phyloP scores from a whole-genome alignment of 2,888 invertebrate genomes.

The Orthosia incerta region DNA sequence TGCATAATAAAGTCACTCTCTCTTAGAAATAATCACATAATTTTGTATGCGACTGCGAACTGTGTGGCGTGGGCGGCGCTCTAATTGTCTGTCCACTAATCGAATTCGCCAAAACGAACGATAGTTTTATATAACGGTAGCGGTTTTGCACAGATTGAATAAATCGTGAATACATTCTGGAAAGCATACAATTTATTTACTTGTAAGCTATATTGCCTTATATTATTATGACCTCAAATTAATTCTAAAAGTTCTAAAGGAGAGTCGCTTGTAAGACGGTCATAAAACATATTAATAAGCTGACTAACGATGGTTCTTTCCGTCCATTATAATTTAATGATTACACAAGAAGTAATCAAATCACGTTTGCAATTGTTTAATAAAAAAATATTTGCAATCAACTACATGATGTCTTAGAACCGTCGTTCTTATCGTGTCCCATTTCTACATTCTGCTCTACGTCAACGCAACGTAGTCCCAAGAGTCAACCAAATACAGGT shows the following conservation, averaged over 20 bases:
- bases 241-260: not conserved
- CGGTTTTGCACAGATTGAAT: slow-evolving; percentile 31
- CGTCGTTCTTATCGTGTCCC: not conserved
- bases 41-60: slow-evolving; percentile 59
- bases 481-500: slow-evolving; percentile 37
- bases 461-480: slow-evolving; percentile 9
- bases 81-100: slow-evolving; percentile 73
- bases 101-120: slow-evolving; percentile 70
- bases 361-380: not conserved
- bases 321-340: slow-evolving; percentile 1
- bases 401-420: not conserved
- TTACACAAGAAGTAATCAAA: not conserved
- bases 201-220: not conserved
- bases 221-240: not conserved
- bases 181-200: not conserved
- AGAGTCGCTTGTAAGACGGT: no score
- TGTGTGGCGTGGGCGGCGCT: slow-evolving; percentile 66
- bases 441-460: slow-evolving; percentile 5
- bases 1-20: slow-evolving; percentile 18
- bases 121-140: slow-evolving; percentile 36
- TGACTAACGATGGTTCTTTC: not conserved
- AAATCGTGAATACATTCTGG: slow-evolving; percentile 41
- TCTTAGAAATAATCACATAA: slow-evolving; percentile 59
- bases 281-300: not conserved
- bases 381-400: not conserved